phyloP scores from a whole-genome alignment of 2,797 vertebrate species.

The Pipistrellus nathusii region DNA sequence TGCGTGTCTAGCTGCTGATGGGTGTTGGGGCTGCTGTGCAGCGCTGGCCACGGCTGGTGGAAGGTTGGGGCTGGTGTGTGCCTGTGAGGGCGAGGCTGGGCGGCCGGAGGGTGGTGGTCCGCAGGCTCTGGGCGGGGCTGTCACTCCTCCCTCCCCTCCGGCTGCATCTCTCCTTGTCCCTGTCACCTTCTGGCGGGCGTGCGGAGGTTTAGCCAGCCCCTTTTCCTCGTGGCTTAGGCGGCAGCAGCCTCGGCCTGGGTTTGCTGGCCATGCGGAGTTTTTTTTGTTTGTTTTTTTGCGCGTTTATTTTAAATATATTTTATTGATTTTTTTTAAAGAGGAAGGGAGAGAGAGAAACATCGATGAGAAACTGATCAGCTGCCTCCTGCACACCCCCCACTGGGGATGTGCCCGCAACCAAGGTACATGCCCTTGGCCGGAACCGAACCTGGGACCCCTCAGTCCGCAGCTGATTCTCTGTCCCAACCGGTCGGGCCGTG shows the following conservation, averaged over 20 bases:
- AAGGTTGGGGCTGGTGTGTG: fast-evolving
- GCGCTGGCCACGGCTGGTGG: neutral
- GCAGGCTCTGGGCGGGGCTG: neutral
- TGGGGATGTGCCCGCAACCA: no score
- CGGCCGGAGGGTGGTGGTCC: neutral
- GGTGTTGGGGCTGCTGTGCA: neutral
- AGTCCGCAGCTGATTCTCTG: no score
- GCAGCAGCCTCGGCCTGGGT: neutral
- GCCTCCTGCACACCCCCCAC: no score
- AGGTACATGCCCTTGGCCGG: no score
- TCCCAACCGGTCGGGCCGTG: no score
- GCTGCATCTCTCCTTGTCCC: neutral
- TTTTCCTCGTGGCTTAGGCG: neutral
- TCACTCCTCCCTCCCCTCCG: neutral
- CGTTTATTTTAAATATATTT: no score
- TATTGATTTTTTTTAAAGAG: no score
- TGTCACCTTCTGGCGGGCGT: no score
- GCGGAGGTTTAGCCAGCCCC: neutral
- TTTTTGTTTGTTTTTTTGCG: neutral
- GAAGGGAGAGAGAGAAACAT: no score
- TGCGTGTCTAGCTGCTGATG: neutral
- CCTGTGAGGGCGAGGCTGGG: neutral
- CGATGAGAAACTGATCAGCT: no score
- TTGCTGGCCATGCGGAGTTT: neutral
- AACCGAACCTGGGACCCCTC: no score